Conservation (phyloP, 2,113 vertebrate species). For the Ciconia stormi region DNA sequence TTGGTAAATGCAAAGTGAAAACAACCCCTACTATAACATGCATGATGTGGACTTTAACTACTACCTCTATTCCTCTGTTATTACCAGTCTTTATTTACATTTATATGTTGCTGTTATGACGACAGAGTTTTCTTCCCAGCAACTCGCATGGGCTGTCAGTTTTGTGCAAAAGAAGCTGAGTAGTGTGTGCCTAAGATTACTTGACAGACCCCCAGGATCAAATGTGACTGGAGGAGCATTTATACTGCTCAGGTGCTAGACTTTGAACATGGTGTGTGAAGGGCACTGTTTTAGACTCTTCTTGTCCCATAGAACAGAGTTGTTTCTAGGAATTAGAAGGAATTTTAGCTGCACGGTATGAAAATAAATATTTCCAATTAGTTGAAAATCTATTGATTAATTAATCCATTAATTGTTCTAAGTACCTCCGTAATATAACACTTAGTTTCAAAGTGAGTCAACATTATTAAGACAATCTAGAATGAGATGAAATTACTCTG, state of each 20-base stretch:
- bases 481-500: background rate
- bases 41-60: background rate
- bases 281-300: background rate
- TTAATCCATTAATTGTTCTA: background rate
- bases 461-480: background rate
- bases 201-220: background rate
- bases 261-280: background rate
- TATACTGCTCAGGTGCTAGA: background rate
- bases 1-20: background rate
- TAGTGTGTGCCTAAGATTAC: background rate
- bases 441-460: background rate
- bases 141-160: background rate
- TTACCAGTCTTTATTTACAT: background rate
- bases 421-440: background rate
- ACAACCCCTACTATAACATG: background rate
- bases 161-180: background rate
- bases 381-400: background rate
- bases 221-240: background rate
- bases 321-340: background rate
- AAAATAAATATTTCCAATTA: background rate
- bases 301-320: background rate
- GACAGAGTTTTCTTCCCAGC: background rate
- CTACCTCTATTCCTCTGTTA: background rate
- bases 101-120: background rate
- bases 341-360: background rate